phyloP scores from a whole-genome alignment of 2,797 vertebrate species.

The Acanthurus lineatus region DNA sequence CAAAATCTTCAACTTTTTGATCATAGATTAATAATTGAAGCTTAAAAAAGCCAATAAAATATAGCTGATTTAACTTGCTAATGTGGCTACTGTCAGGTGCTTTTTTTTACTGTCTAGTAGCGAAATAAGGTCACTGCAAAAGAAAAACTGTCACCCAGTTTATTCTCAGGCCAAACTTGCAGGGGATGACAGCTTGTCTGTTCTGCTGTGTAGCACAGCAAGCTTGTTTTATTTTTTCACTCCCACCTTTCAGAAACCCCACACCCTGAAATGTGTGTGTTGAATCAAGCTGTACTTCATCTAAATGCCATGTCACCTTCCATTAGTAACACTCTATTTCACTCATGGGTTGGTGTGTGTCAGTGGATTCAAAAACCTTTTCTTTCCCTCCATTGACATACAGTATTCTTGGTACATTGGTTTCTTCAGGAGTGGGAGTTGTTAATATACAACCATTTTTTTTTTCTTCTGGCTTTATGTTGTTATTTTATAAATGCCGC shows the following conservation, averaged over 20 bases:
- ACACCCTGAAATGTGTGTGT: constrained; percentile 28
- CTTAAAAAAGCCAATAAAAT: background rate
- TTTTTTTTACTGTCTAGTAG: background rate
- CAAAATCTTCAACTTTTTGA: background rate
- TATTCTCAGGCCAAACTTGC: constrained; percentile 7
- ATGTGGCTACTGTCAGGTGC: background rate
- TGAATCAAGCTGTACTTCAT: constrained; percentile 31
- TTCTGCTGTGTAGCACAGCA: constrained; percentile 9
- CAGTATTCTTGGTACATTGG: constrained; percentile 1
- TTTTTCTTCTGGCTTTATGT: background rate
- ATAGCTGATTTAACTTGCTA: background rate
- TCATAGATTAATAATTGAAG: background rate
- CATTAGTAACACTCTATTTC: constrained; percentile 45
- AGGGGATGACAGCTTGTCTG: constrained; percentile 8
- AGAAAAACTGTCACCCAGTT: background rate
- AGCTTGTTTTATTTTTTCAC: constrained; percentile 20
- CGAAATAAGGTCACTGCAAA: constrained; percentile 12
- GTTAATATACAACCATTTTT: background rate
- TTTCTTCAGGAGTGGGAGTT: background rate
- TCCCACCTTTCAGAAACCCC: constrained; percentile 41
- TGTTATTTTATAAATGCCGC: background rate
- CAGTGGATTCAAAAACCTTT: constrained; percentile 10
- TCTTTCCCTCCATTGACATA: background rate
- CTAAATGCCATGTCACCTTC: constrained; percentile 59
- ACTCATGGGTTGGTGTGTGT: constrained; percentile 43